Evolutionary conservation across 2,888 invertebrate species (phyloP).

Genomic region (Lithophane ornitopus): DNA sequence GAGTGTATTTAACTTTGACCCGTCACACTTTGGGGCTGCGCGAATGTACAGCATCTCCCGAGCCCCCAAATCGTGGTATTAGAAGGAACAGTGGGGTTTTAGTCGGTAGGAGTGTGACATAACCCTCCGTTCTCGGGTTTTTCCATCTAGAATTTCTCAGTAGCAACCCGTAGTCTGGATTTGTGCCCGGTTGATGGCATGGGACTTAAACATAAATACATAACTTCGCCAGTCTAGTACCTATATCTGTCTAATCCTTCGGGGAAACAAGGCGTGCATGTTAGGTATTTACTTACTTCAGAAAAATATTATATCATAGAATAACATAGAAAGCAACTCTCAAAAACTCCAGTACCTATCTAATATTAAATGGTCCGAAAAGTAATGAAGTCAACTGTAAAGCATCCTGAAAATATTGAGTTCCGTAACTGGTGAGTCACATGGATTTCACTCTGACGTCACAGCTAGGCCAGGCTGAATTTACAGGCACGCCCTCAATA

Average conservation of each 20-base stretch:
- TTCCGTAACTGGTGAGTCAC: conserved; percentile 16
- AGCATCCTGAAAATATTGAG: conserved; percentile 41
- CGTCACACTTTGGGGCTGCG: no score
- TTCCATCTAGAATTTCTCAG: no score
- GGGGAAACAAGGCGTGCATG: background rate
- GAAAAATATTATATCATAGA: background rate
- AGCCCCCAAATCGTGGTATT: no score
- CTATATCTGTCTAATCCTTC: background rate
- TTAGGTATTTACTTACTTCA: background rate
- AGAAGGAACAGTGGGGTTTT: no score
- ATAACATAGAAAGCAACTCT: background rate
- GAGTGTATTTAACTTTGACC: background rate
- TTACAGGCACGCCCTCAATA: conserved; percentile 38
- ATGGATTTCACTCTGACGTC: conserved; percentile 30
- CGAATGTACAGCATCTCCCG: no score
- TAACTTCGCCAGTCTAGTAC: no score
- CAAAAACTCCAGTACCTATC: conserved; percentile 24
- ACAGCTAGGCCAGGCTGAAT: conserved; percentile 24
- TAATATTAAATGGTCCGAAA: conserved; percentile 35
- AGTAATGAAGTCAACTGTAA: conserved; percentile 36
- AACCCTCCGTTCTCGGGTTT: no score
- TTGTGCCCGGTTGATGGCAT: no score
- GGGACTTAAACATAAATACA: background rate
- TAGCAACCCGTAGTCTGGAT: no score
- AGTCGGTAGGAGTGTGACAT: no score